A percentile compares a stretch with the other conserved stretches of the same genome.
Conservation (phyloP, 2,888 invertebrate species). For the Acrocera orbiculus region DNA sequence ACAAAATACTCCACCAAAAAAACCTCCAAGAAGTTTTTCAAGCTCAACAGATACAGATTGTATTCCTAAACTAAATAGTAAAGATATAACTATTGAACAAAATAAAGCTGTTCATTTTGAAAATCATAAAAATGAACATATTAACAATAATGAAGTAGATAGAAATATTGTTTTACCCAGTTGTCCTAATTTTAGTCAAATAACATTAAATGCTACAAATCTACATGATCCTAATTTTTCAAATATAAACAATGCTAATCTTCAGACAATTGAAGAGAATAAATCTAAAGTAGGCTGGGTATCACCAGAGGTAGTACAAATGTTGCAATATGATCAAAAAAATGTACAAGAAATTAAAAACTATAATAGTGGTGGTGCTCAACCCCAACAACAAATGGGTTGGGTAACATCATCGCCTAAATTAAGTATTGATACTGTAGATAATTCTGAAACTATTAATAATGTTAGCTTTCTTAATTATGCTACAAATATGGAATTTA, state of each 20-base stretch:
- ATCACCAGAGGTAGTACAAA: slow-evolving; percentile 7
- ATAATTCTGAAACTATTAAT: slow-evolving; percentile 15
- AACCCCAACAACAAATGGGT: slow-evolving; percentile 15
- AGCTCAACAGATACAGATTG: slow-evolving; percentile 4
- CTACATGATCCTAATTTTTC: not conserved
- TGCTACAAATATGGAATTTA: slow-evolving; percentile 22
- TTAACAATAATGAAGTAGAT: too few species aligned
- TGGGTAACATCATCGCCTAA: slow-evolving; percentile 22
- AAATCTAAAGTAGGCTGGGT: slow-evolving; percentile 9
- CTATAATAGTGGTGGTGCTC: too few species aligned
- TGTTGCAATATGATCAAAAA: slow-evolving; percentile 13
- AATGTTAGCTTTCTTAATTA: slow-evolving; percentile 18
- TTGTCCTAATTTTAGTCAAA: slow-evolving; percentile 10
- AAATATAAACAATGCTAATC: not conserved
- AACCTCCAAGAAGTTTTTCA: slow-evolving; percentile 22
- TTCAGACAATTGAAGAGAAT: not conserved
- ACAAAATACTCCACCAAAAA: slow-evolving; percentile 20
- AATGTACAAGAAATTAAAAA: not conserved
- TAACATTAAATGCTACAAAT: not conserved
- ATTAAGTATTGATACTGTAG: slow-evolving; percentile 25
- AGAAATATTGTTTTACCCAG: not conserved
- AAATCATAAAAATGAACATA: too few species aligned
- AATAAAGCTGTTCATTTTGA: too few species aligned
- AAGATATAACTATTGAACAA: too few species aligned
- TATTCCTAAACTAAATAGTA: too few species aligned